These are phyloP conservation scores for Coregonus sp. DNA, from an alignment of 2,797 vertebrate genomes.

Conservation along the genomic window DNA sequence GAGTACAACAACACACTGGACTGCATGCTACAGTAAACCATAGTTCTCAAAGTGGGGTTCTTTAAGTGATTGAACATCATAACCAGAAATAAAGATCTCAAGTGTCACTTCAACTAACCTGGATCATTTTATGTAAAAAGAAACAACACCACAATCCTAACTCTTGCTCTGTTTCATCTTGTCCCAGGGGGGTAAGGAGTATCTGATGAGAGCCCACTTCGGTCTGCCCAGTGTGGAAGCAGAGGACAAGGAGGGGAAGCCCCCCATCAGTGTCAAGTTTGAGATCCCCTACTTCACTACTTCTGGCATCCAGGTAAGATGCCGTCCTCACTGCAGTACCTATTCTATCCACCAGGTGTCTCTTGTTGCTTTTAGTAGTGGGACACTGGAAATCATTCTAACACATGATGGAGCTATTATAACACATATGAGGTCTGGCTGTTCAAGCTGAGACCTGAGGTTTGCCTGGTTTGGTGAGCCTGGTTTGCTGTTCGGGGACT, in stretches of 20 bases:
- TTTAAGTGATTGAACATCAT: no score
- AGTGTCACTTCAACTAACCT: no score
- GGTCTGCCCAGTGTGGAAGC: constrained; percentile 97
- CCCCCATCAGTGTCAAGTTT: constrained; percentile 97
- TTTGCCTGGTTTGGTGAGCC: not conserved
- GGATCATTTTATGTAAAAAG: not conserved
- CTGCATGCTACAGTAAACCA: not conserved
- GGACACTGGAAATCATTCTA: not conserved
- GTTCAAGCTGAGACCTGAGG: not conserved
- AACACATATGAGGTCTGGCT: not conserved
- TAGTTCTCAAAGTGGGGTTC: no score
- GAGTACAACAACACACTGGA: constrained; percentile 55
- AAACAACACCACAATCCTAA: not conserved
- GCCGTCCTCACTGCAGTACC: not conserved
- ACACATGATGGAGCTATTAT: constrained; percentile 24
- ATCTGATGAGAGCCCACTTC: constrained; percentile 97
- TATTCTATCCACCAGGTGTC: constrained; percentile 8
- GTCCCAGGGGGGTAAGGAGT: constrained; percentile 94
- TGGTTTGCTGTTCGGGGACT: not conserved
- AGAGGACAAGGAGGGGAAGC: constrained; percentile 98
- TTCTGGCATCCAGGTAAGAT: constrained; percentile 93
- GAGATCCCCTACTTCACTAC: constrained; percentile 99
- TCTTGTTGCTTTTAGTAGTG: not conserved
- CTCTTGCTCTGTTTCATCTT: not conserved
- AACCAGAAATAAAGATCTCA: no score